These are phyloP conservation scores for Lydus trimaculatus DNA, from an alignment of 2,888 invertebrate species.

Conservation along the genomic window DNA sequence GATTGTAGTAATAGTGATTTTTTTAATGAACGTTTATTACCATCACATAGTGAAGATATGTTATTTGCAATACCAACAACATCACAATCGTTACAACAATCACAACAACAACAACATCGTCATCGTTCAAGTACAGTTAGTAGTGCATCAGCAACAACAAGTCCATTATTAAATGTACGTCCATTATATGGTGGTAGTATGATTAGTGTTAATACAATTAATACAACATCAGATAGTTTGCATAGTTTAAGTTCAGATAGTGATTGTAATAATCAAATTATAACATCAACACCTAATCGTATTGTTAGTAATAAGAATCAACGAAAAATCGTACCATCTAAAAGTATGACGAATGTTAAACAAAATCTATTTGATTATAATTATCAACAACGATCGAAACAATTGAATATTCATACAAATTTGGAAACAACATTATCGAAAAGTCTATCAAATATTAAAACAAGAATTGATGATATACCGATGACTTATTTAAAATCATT, in stretches of 20 bases:
- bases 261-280: constrained; percentile 63
- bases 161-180: constrained; percentile 71
- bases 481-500: constrained; percentile 49
- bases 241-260: constrained; percentile 74
- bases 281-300: constrained; percentile 62
- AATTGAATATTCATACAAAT: constrained; percentile 51
- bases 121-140: constrained; percentile 63
- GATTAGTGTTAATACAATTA: constrained; percentile 69
- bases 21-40: constrained; percentile 67
- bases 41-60: constrained; percentile 83
- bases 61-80: constrained; percentile 59
- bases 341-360: constrained; percentile 70
- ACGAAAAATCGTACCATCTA: constrained; percentile 67
- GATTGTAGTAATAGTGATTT: constrained; percentile 55
- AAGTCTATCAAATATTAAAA: constrained; percentile 57
- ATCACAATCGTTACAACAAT: constrained; percentile 35
- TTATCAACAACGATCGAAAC: constrained; percentile 38
- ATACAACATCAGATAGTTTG: constrained; percentile 69
- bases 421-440: constrained; percentile 56
- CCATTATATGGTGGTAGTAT: constrained; percentile 70
- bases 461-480: constrained; percentile 41
- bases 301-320: constrained; percentile 53
- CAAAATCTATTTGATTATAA: constrained; percentile 50
- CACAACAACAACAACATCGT: constrained; percentile 26
- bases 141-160: constrained; percentile 72